These are phyloP conservation scores for Hoplostethus mediterraneus DNA, from an alignment of 2,797 vertebrate species.

Conservation along the genomic window DNA sequence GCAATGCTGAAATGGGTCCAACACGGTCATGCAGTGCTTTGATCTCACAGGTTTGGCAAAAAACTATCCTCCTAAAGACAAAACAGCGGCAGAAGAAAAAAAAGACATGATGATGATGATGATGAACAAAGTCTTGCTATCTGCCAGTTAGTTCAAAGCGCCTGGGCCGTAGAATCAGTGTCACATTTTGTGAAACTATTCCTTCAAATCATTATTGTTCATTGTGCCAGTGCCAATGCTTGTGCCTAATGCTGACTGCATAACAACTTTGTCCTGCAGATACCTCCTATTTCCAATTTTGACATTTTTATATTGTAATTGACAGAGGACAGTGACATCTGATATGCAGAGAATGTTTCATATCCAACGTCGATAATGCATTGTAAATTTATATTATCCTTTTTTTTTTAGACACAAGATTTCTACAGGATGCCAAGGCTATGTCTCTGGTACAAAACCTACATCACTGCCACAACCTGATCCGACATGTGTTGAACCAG, in stretches of 20 bases:
- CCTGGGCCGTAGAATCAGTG: no score
- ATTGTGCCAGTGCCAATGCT: no score
- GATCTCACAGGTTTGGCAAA: conserved; percentile 85
- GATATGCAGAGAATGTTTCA: background rate
- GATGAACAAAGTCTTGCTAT: no score
- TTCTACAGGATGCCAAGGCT: no score
- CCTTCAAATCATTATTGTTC: no score
- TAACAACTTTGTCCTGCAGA: no score
- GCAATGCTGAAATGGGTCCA: conserved; percentile 82
- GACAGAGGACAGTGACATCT: background rate
- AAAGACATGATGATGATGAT: no score
- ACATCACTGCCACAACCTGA: background rate
- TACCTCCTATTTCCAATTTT: background rate
- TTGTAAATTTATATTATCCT: background rate
- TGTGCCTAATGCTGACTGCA: no score
- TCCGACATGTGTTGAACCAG: background rate
- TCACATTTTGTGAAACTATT: no score
- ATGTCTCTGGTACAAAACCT: no score
- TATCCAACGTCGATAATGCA: background rate
- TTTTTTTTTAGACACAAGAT: no score
- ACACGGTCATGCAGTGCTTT: conserved; percentile 83
- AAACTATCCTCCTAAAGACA: conserved; percentile 58
- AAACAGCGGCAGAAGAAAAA: background rate
- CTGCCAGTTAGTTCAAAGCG: no score
- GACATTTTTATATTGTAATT: background rate